Evolutionary conservation across 1,140 invertebrate species (phyloP).

Genomic region (Apocrypta bakeri): DNA sequence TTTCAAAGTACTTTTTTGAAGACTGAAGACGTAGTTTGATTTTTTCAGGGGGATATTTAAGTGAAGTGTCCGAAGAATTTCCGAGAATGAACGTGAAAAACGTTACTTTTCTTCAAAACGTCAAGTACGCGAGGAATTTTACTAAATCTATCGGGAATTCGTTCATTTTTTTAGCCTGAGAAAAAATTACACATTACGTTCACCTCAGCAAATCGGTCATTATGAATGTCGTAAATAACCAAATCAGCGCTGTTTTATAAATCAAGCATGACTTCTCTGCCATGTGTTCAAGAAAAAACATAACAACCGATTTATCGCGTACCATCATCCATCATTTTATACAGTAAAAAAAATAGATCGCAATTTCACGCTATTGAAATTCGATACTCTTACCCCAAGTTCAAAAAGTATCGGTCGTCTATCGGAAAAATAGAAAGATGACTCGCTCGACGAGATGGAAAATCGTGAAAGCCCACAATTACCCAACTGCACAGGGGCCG

Average conservation of each 20-base stretch:
- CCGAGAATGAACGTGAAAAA: too few relatives aligned
- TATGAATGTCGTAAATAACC: not conserved
- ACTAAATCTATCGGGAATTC: too few relatives aligned
- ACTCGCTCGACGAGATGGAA: constrained; percentile 39
- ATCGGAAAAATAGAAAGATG: constrained; percentile 37
- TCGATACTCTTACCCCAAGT: not conserved
- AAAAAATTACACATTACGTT: not conserved
- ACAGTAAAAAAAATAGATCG: not conserved
- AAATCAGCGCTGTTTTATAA: not conserved
- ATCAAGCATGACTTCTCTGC: not conserved
- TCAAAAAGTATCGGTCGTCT: not conserved
- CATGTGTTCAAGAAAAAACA: not conserved
- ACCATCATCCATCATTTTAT: not conserved
- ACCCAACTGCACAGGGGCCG: not conserved
- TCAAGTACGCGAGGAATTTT: too few relatives aligned
- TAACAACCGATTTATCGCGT: not conserved
- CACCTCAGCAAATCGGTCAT: not conserved
- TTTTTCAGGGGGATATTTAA: too few relatives aligned
- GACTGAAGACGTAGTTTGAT: too few relatives aligned
- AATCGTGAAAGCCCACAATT: constrained; percentile 49
- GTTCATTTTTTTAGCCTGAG: not conserved
- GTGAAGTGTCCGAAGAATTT: too few relatives aligned
- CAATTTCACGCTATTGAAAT: constrained; percentile 11
- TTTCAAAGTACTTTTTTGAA: too few relatives aligned
- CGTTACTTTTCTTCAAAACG: too few relatives aligned